A percentile compares a stretch with the other conserved stretches of the same genome.
These are phyloP conservation scores for Xenopus borealis DNA, from an alignment of 2,113 vertebrate genomes.

Conservation along the genomic window DNA sequence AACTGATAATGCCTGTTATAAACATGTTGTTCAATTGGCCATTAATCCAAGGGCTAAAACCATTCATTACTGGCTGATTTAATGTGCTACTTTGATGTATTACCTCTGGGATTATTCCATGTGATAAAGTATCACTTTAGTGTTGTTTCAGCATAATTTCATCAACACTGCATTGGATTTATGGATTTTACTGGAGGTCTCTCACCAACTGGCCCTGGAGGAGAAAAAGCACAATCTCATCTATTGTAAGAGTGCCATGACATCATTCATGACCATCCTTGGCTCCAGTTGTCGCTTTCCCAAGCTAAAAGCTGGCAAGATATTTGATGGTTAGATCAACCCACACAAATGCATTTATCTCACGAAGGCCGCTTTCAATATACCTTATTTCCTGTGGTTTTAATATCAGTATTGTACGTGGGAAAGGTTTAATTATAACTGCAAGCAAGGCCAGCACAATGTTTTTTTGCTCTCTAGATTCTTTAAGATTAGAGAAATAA, in stretches of 20 bases:
- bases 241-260: not conserved
- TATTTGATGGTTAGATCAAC: conserved; percentile 15
- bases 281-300: too few relatives aligned
- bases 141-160: not conserved
- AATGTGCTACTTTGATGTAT: not conserved
- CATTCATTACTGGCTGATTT: conserved; percentile 4
- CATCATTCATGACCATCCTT: conserved; percentile 14
- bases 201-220: not conserved
- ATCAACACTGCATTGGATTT: conserved; percentile 8
- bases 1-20: too few relatives aligned
- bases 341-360: conserved; percentile 4
- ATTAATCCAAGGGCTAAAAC: not conserved
- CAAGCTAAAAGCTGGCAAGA: conserved; percentile 6
- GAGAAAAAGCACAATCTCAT: conserved; percentile 1
- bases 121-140: not conserved
- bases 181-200: not conserved
- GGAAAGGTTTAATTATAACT: too few relatives aligned
- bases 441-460: too few relatives aligned
- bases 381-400: not conserved
- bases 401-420: not conserved
- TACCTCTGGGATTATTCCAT: not conserved
- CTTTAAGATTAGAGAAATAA: too few relatives aligned
- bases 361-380: not conserved
- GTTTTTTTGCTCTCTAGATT: too few relatives aligned
- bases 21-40: not conserved